Evolutionary conservation across 2,888 invertebrate genomes (phyloP), one percentile per base, ranked within the genome.

Genomic region (Rhopalosiphum nymphaeae): DNA sequence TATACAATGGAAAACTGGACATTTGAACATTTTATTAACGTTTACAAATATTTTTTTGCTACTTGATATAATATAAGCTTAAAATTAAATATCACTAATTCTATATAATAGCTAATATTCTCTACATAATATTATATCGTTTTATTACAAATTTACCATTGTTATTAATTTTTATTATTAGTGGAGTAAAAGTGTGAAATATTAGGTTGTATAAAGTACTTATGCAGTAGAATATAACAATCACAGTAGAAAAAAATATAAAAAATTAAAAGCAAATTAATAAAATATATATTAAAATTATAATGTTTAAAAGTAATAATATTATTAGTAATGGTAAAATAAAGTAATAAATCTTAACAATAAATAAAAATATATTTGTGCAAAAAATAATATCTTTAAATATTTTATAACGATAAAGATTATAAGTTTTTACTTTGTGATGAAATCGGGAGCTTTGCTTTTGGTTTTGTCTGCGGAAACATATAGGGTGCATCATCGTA

Each of bases 401-500:
- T 13, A 53, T 53, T 21, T 53, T 21, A 53, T 21, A 53, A 3
- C 53, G 49, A 13, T 49, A 26, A 57, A 57, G 29, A 29, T 61
- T 16, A 16, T 67, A 67, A 67, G n/a, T 67, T 0, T n/a, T 67
- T n/a, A 67, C 67, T n/a, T 53, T 4, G 2, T 53, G 21, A n/a
- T n/a, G n/a, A n/a, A 21, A 21, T 53, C 53, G 21, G 53, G 53
- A 53, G 16, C 0, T 16, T 0, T 46, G 5, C 7, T 46, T 7
- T 7, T 46, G 44, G 44, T 7, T 46, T 46, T 7, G 44, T 46
- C 0, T 46, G 44, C 5, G 61, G 61, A 61, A 61, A 61, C 3
- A n/a, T 1, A 0, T 61, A 11, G 3, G 61, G 61, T 3, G 11
- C 29, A 3, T 61, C 29, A 0, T 61, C 29, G 0, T 11, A 1